Base-by-base conservation (phyloP, 2,888 invertebrate genomes). In the Serrognathus titanus region DNA sequence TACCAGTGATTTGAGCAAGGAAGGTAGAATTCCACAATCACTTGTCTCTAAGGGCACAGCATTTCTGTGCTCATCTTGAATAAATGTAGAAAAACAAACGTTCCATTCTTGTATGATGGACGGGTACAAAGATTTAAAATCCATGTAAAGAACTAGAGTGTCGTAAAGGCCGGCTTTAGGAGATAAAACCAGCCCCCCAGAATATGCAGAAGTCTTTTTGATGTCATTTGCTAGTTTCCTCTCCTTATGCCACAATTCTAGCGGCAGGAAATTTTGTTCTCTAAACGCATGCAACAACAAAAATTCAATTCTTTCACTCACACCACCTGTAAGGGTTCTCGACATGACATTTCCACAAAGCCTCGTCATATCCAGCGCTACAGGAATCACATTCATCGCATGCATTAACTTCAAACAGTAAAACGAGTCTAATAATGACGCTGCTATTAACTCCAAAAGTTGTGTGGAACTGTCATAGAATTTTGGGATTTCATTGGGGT, bases 41-140 rank as follows among this genome's bases (percentile, higher is more conserved):
- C 24, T 31, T 5, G 24, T 6, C 24, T 31, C 6, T 7, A 31
- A 31, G 6, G 24, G 24, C 24, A 31, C 24, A 31, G 10, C 43
- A 9, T 43, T 11, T 11, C 8, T 3, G 16, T 10, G 9, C 20
- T 43, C 16, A 3, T 11, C 10, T 10, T 11, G 43, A 10, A n/a
- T 9, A 43, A 43, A 65, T 5, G 99, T 99, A 0, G 98, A 98
- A 74, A 98, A 99, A 75, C 99, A 99, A 65, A 99, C 93, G 76
- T 99, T 99, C 75, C 92, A 99, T 74, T 99, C 99, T 74, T 98
- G 98, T 67, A 99, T 99, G 63, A 99, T 99, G 72, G 97, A 97
- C 0, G 99, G 99, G 77, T 99, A 99, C 54, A 99, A 80, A 0
- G 97, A 97, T 81, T 99, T 99, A 77, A 99, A 99, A 73, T 99